Base-by-base conservation (phyloP, 2,113 vertebrate species). In the Coptodon rendalli region DNA sequence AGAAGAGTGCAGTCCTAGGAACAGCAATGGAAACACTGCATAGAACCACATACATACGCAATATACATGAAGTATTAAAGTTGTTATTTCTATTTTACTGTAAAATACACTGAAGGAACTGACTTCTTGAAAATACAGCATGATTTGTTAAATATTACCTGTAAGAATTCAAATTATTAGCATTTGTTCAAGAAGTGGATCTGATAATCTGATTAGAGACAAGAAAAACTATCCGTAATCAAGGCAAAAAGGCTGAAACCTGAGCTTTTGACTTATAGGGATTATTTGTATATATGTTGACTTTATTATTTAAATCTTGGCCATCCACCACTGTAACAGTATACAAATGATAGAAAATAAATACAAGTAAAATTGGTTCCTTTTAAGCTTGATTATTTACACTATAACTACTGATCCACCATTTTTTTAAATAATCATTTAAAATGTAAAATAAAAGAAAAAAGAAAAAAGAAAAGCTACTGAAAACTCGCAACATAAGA, bases 171-270 rank as follows among this genome's bases (percentile, higher is more conserved):
- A 0, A 59, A 57, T 57, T 2, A 3, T 57, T 57, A 57, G 13
- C 1, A 57, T 29, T 57, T 57, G 2, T 57, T 57, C 13, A 5
- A 57, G 7, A 57, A 3, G 13, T 57, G 56, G 24, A 57, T 7
- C 56, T 0, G 56, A 59, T 29, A 59, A 59, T 14, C 54, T 9
- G 5, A 59, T 57, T 57, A 57, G 12, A 59, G 14, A 59, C 27
- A 31, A 6, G 56, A 31, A 59, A 43, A 29, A 29, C 12, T 57
- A 57, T 57, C 56, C 13, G 14, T 29, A 59, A 1, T 59, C 5
- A 17, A 59, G 7, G 6, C 13, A 29, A 59, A 59, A 6, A 59
- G 14, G 2, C 56, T 0, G 0, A 59, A 31, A 16, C 14, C 56
- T 17, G 27, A 59, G 56, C 56, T 17, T 17, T 31, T 59, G 56